These are phyloP conservation scores for Chrysomallon squamiferum DNA, from an alignment of 1,140 invertebrate genomes.

Conservation along the genomic window DNA sequence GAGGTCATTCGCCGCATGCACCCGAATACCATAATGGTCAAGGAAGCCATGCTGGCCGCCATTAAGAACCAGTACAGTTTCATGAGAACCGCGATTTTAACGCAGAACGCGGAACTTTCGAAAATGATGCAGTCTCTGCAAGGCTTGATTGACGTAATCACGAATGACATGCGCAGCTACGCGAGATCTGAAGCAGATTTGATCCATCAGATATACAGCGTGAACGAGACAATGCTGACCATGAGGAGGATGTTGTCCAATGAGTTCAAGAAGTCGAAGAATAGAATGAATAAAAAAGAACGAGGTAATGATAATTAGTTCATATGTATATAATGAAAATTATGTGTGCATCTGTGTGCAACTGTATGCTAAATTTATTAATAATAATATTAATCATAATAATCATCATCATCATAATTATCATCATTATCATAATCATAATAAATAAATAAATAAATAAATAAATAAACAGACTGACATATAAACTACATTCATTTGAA, in stretches of 20 bases:
- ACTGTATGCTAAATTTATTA: too few species aligned
- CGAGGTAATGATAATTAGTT: too few species aligned
- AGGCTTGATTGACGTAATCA: conserved; percentile 20
- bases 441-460: too few species aligned
- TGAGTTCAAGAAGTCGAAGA: conserved; percentile 15
- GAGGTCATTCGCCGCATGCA: conserved; percentile 14
- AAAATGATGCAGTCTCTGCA: conserved; percentile 24
- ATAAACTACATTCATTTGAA: too few species aligned
- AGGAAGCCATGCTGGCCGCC: conserved; percentile 33
- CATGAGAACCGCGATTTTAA: conserved; percentile 35
- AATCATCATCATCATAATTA: too few species aligned
- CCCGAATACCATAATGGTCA: conserved; percentile 13
- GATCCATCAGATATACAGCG: conserved; percentile 20
- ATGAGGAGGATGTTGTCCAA: conserved; percentile 25
- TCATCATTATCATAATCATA: too few species aligned
- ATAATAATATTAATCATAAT: too few species aligned
- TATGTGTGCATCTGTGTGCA: too few species aligned
- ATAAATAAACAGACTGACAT: too few species aligned
- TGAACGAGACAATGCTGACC: conserved; percentile 21
- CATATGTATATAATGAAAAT: too few species aligned
- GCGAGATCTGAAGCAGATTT: conserved; percentile 19
- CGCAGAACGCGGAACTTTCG: conserved; percentile 33
- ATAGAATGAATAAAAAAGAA: background rate
- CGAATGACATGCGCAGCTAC: conserved; percentile 23
- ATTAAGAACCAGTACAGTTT: conserved; percentile 44